A percentile compares a stretch with the other conserved stretches of the same genome.
Evolutionary conservation across 2,113 vertebrate species (phyloP).

Genomic region (Chionodraco myersi): DNA sequence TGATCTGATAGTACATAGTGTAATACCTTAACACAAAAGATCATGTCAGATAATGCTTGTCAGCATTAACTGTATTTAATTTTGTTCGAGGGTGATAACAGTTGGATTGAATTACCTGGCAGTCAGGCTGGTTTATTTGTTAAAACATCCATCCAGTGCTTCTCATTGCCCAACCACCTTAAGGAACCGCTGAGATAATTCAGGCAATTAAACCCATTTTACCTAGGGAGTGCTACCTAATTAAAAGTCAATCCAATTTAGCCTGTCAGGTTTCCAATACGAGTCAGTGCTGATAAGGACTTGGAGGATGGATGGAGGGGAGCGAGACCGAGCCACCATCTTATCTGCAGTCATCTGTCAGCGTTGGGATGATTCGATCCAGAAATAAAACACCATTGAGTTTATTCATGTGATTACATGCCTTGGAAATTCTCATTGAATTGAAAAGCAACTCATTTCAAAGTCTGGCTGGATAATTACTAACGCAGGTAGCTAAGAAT

Average conservation of each 20-base stretch:
- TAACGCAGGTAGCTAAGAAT: not conserved
- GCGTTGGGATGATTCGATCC: constrained; percentile 29
- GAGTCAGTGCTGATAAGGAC: constrained; percentile 59
- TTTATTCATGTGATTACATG: constrained; percentile 33
- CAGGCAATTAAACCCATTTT: constrained; percentile 71
- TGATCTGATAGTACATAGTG: not conserved
- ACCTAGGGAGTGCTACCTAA: constrained; percentile 61
- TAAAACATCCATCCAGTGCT: constrained; percentile 21
- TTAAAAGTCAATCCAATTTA: constrained; percentile 76
- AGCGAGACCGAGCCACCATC: constrained; percentile 42
- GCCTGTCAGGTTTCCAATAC: constrained; percentile 50
- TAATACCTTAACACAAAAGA: not conserved
- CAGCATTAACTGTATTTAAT: constrained; percentile 4
- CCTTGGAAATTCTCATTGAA: constrained; percentile 5
- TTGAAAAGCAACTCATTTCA: constrained; percentile 12
- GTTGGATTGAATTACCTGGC: constrained; percentile 14
- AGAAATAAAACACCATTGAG: constrained; percentile 43
- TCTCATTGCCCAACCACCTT: constrained; percentile 15
- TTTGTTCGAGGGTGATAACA: not conserved
- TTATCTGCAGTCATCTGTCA: constrained; percentile 60
- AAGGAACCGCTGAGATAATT: constrained; percentile 53
- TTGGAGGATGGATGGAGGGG: constrained; percentile 38
- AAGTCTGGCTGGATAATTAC: constrained; percentile 23
- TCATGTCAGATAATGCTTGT: not conserved
- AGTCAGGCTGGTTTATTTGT: constrained; percentile 29